phyloP scores from a whole-genome alignment of 2,113 vertebrate genomes.

The Nansenia antarctica region DNA sequence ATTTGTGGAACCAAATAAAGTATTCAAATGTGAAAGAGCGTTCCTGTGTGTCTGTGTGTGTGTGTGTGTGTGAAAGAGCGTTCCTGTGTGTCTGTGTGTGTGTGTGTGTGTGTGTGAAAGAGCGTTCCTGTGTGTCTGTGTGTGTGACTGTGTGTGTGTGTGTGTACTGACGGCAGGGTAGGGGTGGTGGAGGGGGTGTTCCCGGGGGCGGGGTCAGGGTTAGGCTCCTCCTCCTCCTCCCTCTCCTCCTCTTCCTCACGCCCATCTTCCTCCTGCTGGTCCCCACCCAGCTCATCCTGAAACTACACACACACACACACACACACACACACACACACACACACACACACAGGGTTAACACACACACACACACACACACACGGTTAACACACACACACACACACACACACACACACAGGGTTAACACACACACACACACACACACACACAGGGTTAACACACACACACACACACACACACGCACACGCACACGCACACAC shows the following conservation, averaged over 20 bases:
- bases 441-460: too few relatives aligned
- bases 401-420: neutral
- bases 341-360: neutral
- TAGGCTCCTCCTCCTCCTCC: conserved; percentile 71
- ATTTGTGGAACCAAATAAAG: too few relatives aligned
- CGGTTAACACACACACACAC: neutral
- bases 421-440: neutral
- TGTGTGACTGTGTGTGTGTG: neutral
- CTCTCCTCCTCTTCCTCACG: conserved; percentile 85
- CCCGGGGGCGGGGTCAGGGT: conserved; percentile 53
- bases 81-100: too few relatives aligned
- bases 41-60: too few relatives aligned
- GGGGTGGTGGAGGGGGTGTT: conserved; percentile 59
- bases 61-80: too few relatives aligned
- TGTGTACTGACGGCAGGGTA: conserved; percentile 72
- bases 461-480: neutral
- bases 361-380: neutral
- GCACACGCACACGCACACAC: neutral
- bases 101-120: too few relatives aligned
- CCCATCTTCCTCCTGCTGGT: conserved; percentile 86
- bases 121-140: too few relatives aligned
- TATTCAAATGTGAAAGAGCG: too few relatives aligned
- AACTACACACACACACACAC: conserved; percentile 76
- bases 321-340: neutral
- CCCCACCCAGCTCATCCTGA: conserved; percentile 88